A percentile compares a stretch with the other conserved stretches of the same genome.
Evolutionary conservation across 2,113 vertebrate species (phyloP).

Genomic region (Channa argus): DNA sequence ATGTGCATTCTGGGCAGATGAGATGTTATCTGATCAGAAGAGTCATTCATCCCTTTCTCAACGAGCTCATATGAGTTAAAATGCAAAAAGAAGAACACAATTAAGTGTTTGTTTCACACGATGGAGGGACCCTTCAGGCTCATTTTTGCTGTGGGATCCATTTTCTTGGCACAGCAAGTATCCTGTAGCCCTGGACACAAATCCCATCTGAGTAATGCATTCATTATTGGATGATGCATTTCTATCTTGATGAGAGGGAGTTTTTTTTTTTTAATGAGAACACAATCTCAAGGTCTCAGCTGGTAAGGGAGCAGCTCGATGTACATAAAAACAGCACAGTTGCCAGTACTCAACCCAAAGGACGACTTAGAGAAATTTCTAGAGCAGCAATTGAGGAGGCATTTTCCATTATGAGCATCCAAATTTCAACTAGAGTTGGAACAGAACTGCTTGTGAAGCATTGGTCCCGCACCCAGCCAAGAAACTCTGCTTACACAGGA

Average conservation of each 20-base stretch:
- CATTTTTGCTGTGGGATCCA: slow-evolving; percentile 16
- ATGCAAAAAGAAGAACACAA: neutral
- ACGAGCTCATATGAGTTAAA: neutral
- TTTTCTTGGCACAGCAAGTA: slow-evolving; percentile 14
- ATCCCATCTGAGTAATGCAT: neutral
- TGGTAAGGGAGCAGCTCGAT: neutral
- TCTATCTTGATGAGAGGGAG: neutral
- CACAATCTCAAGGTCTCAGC: slow-evolving; percentile 4
- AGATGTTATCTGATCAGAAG: slow-evolving; percentile 11
- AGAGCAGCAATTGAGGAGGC: neutral
- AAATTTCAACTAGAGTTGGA: neutral
- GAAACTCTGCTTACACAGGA: neutral
- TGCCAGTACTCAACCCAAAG: neutral
- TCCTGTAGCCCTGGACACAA: slow-evolving; percentile 2
- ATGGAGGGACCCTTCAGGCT: neutral
- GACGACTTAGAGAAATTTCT: neutral
- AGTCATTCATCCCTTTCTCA: slow-evolving; percentile 17
- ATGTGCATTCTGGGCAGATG: neutral
- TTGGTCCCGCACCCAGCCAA: neutral
- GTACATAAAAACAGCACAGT: neutral
- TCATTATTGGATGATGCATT: neutral
- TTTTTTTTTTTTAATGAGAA: neutral
- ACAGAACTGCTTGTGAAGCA: neutral
- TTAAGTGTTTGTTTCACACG: slow-evolving; percentile 26
- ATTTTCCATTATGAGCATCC: neutral